phyloP scores from a whole-genome alignment of 2,797 vertebrate genomes.

The Coreius guichenoti region DNA sequence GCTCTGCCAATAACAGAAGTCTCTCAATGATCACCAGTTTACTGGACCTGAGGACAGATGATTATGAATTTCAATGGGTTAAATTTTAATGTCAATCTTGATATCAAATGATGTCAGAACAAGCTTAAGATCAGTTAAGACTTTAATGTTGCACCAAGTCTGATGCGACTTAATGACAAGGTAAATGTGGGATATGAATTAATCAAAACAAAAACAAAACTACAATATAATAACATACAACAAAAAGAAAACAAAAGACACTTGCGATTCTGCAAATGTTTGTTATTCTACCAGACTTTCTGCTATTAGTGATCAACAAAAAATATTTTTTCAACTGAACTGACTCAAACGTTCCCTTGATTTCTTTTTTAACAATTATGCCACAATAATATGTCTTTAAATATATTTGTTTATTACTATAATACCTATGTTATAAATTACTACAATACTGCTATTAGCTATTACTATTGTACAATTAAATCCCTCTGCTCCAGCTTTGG shows the following conservation, averaged over 20 bases:
- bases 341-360: not conserved
- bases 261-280: not conserved
- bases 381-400: not conserved
- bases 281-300: not conserved
- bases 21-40: slow-evolving; percentile 99
- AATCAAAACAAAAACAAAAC: not conserved
- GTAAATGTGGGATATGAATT: not conserved
- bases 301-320: not conserved
- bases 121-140: not conserved
- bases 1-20: slow-evolving; percentile 93
- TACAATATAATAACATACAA: not conserved
- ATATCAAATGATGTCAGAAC: not conserved
- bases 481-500: not conserved
- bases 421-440: not conserved
- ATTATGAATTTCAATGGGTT: slow-evolving; percentile 5
- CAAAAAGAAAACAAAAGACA: not conserved
- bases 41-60: slow-evolving; percentile 85
- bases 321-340: no score
- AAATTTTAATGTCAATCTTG: not conserved
- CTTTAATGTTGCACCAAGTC: not conserved
- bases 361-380: not conserved
- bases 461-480: no score
- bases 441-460: not conserved
- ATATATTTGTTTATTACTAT: not conserved
- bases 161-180: not conserved